Percentiles rank a stretch among this genome's conserved stretches.
Evolutionary conservation across 2,797 vertebrate genomes (phyloP).

Genomic region (Lithobates pipiens): DNA sequence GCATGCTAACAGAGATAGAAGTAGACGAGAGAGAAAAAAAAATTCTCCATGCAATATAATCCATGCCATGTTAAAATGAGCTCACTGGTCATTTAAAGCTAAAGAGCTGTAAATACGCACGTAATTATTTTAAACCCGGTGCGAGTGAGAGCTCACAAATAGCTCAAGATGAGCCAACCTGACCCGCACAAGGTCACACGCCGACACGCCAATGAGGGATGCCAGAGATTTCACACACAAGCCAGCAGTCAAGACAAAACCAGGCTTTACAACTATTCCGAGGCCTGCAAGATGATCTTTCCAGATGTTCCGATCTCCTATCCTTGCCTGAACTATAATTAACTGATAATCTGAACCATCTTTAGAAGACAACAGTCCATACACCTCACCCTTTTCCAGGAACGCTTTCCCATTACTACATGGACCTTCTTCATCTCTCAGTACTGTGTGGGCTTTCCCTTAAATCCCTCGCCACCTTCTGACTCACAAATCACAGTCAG

Average conservation of each 20-base stretch:
- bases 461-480: not conserved
- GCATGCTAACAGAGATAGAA: too few species aligned
- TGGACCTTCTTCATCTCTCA: not conserved
- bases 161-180: slow-evolving; percentile 24
- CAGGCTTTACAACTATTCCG: not conserved
- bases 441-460: not conserved
- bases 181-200: slow-evolving; percentile 4
- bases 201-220: slow-evolving; percentile 11
- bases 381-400: not conserved
- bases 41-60: too few species aligned
- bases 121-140: slow-evolving; percentile 6
- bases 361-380: slow-evolving; percentile 7
- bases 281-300: not conserved
- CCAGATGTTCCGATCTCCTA: slow-evolving; percentile 34
- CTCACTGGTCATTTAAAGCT: not conserved
- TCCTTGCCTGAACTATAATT: slow-evolving; percentile 45
- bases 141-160: not conserved
- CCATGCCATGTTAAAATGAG: too few species aligned
- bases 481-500: slow-evolving; percentile 7
- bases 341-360: slow-evolving; percentile 13
- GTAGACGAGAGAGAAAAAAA: too few species aligned
- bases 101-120: not conserved
- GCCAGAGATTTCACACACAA: not conserved
- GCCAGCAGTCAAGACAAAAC: not conserved
- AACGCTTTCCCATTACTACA: not conserved